These are phyloP conservation scores for Otolemur crassicaudatus DNA, from an alignment of 2,797 vertebrate genomes.

Conservation along the genomic window DNA sequence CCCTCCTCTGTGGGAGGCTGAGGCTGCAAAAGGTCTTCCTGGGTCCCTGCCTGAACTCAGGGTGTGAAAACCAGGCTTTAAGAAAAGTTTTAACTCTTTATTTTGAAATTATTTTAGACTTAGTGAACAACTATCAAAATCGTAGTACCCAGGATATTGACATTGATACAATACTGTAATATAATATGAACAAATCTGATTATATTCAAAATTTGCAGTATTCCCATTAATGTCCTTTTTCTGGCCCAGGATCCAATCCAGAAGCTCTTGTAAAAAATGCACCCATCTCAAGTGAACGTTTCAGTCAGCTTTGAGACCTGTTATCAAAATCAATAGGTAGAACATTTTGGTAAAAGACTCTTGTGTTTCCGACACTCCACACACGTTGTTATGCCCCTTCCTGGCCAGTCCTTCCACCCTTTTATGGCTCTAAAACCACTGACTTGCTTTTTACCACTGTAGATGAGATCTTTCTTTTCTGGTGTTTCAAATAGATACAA, in stretches of 20 bases:
- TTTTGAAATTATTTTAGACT: slow-evolving; percentile 38
- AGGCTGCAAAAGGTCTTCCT: slow-evolving; percentile 68
- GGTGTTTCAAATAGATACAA: not conserved
- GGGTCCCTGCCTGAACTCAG: slow-evolving; percentile 13
- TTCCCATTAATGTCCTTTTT: not conserved
- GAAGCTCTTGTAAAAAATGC: not conserved
- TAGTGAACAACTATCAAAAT: not conserved
- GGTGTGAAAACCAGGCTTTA: not conserved
- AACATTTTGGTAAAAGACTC: not conserved
- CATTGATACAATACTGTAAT: not conserved
- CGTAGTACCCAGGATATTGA: not conserved
- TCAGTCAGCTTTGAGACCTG: not conserved
- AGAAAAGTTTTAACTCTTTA: not conserved
- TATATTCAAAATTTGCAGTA: not conserved
- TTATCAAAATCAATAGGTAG: not conserved
- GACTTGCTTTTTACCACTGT: not conserved
- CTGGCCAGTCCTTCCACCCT: no score
- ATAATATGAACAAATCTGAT: not conserved
- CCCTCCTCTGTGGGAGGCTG: slow-evolving; percentile 62
- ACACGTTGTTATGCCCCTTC: not conserved
- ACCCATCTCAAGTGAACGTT: not conserved
- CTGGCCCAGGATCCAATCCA: not conserved
- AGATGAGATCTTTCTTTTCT: not conserved
- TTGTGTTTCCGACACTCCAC: not conserved
- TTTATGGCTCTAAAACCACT: not conserved